A percentile compares a stretch with the other conserved stretches of the same genome.
phyloP scores from a whole-genome alignment of 2,797 vertebrate genomes.

The Discoglossus pictus region DNA sequence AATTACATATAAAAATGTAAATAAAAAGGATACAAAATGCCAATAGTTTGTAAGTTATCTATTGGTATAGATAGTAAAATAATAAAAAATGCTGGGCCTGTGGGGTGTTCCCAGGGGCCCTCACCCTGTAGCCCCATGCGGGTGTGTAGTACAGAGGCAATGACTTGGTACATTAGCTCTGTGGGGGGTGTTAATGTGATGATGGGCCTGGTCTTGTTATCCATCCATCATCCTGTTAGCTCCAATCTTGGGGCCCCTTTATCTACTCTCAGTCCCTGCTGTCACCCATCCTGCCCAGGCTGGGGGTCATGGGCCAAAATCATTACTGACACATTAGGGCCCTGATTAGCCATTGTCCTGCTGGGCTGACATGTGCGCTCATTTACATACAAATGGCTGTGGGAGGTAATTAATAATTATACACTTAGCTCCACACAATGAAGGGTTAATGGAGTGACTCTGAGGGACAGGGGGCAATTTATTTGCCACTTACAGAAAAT shows the following conservation, averaged over 20 bases:
- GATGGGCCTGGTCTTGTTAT: constrained; percentile 86
- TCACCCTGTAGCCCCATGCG: too few species aligned
- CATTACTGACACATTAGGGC: constrained; percentile 90
- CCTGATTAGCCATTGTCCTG: constrained; percentile 71
- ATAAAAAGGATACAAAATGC: too few species aligned
- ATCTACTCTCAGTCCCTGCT: constrained; percentile 91
- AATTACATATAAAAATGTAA: too few species aligned
- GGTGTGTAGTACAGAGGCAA: too few species aligned
- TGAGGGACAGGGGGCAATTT: too few species aligned
- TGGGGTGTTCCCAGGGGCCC: too few species aligned
- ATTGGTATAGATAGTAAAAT: too few species aligned
- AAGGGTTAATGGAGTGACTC: background rate
- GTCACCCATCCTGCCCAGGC: constrained; percentile 97
- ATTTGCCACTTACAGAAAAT: too few species aligned
- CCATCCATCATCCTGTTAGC: constrained; percentile 99
- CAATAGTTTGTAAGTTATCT: too few species aligned
- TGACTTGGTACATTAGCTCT: constrained; percentile 97
- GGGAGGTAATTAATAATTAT: constrained; percentile 49
- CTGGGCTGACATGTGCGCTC: constrained; percentile 57
- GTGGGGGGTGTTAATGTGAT: constrained; percentile 94
- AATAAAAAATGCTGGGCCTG: too few species aligned
- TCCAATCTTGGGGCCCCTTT: constrained; percentile 96
- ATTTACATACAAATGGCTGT: constrained; percentile 38
- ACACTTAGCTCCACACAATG: constrained; percentile 26
- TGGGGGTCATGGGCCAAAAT: constrained; percentile 86